phyloP scores from a whole-genome alignment of 2,888 invertebrate genomes.

The Agonum fuliginosum region DNA sequence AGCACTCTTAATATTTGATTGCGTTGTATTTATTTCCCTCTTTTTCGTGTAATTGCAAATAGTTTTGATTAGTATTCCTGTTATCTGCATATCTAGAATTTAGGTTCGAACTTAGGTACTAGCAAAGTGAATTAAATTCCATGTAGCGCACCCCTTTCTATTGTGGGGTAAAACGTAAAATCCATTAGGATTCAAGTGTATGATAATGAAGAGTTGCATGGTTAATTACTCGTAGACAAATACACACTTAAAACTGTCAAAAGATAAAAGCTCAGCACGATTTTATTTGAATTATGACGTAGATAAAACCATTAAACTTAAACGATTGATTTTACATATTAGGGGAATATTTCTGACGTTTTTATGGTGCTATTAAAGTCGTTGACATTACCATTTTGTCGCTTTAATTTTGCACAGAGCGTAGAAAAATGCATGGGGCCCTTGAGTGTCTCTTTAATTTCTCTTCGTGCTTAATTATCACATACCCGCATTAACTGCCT shows the following conservation, averaged over 20 bases:
- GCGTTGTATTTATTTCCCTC: too few species aligned
- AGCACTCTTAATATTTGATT: too few species aligned
- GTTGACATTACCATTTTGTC: not conserved
- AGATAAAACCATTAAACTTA: not conserved
- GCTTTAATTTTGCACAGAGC: not conserved
- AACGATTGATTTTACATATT: not conserved
- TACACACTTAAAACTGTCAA: constrained; percentile 26
- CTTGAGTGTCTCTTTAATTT: not conserved
- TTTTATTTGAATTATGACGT: not conserved
- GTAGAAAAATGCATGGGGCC: not conserved
- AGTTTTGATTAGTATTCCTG: not conserved
- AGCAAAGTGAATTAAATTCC: constrained; percentile 8
- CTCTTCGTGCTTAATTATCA: not conserved
- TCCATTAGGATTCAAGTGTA: constrained; percentile 29
- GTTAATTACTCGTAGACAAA: constrained; percentile 37
- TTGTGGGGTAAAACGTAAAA: constrained; percentile 8
- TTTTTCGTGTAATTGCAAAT: not conserved
- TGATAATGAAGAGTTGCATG: constrained; percentile 40
- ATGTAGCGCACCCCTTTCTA: not conserved
- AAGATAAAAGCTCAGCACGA: constrained; percentile 21
- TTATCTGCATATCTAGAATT: too few species aligned
- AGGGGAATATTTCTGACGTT: not conserved
- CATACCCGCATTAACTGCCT: not conserved
- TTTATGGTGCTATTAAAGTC: not conserved
- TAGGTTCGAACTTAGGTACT: not conserved